These are phyloP conservation scores for Cyclophora albipunctata DNA, from an alignment of 2,888 invertebrate species.

Conservation along the genomic window DNA sequence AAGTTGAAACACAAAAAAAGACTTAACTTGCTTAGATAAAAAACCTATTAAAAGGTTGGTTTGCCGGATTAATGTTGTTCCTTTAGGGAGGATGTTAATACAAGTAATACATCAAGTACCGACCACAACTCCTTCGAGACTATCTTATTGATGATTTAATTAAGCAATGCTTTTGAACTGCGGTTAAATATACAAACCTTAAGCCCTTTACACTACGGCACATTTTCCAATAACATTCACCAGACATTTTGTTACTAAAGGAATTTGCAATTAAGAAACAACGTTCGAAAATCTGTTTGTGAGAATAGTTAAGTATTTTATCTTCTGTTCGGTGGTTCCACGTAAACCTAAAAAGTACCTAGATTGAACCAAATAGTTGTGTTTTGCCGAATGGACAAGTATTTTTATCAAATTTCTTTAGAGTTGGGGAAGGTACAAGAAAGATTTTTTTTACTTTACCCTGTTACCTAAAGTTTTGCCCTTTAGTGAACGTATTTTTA, in stretches of 20 bases:
- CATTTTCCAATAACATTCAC: slow-evolving; percentile 15
- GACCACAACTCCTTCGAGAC: slow-evolving; percentile 25
- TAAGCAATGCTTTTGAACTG: slow-evolving; percentile 45
- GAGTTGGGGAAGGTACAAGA: slow-evolving; percentile 10
- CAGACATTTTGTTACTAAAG: slow-evolving; percentile 30
- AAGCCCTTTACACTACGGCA: slow-evolving; percentile 5
- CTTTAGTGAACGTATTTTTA: no score
- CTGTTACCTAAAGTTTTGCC: no score
- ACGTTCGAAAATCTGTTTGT: slow-evolving; percentile 54
- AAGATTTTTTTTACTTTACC: not conserved
- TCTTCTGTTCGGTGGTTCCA: slow-evolving; percentile 33
- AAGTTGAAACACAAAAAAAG: no score
- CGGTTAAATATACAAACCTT: slow-evolving; percentile 5
- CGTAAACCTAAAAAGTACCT: slow-evolving; percentile 16
- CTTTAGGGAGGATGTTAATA: slow-evolving; percentile 12
- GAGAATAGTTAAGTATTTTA: slow-evolving; percentile 43
- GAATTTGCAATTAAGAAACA: slow-evolving; percentile 66
- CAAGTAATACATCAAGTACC: slow-evolving; percentile 35
- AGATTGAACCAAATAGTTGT: slow-evolving; percentile 25
- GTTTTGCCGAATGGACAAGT: slow-evolving; percentile 23
- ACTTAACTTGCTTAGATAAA: no score
- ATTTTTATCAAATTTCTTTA: slow-evolving; percentile 20
- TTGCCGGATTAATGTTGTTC: not conserved
- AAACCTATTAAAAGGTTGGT: no score
- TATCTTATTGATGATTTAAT: slow-evolving; percentile 59